Evolutionary conservation across 2,113 vertebrate genomes (phyloP), one percentile per base, ranked within the genome.

Genomic region (Malurus melanocephalus): DNA sequence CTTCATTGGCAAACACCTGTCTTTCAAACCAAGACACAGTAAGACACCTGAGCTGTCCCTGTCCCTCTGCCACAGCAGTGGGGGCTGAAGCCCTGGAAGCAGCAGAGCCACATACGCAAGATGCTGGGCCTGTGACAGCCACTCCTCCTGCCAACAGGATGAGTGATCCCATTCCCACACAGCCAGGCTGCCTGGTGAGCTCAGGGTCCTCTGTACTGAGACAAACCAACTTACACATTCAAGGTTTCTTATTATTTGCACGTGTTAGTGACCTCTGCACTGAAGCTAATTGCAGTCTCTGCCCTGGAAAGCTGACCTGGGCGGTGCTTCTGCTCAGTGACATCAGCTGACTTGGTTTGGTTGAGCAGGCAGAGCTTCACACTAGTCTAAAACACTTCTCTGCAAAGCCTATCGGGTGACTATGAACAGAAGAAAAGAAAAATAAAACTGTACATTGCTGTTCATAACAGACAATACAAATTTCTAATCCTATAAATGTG

Each of bases 51-150:
- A 76, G 35, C 35, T 40, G 45, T 32, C 23, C n/a, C 33, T 13
- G 7, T 21, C 46, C 73, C 45, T 27, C 10, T 2, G 1, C 6
- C 40, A 69, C 0, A 0, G 11, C 0, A 0, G 61, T 20, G 40
- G n/a, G 38, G 78, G 38, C 32, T 78, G 56, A 87, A 80, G 74
- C 17, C 56, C 42, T 59, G 52, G 66, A 59, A 59, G 52, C 17
- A 66, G 43, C 66, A 72, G 81, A 85, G 62, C 3, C 43, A 49
- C 60, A 28, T 0, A 2, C 60, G 10, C 1, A 15, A 77, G 42
- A 19, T 57, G 32, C 11, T 3, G 8, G 22, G 38, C 11, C n/a
- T 32, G 33, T 49, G 14, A 59, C 80, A 83, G 28, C 5, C 64
- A 45, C 56, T 83, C 55, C 35, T 65, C 61, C 48, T 68, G 66